Evolutionary conservation across 1,140 invertebrate species (phyloP).

Genomic region (Papilio dardanus): DNA sequence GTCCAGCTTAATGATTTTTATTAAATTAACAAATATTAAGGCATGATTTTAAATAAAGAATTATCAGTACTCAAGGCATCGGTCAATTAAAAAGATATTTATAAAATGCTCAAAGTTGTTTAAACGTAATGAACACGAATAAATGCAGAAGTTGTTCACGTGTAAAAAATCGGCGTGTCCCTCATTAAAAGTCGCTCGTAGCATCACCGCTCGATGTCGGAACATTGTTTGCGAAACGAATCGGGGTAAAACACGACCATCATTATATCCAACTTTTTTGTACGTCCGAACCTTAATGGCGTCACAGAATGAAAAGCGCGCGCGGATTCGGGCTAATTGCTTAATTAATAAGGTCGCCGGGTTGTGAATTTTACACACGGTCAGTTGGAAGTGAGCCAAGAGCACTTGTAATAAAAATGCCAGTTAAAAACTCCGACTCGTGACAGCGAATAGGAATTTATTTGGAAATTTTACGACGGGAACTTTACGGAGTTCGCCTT

Average conservation of each 20-base stretch:
- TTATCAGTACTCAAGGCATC: background rate
- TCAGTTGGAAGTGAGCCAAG: constrained; percentile 62
- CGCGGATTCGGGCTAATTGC: constrained; percentile 70
- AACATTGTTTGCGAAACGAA: constrained; percentile 53
- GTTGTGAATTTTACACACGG: constrained; percentile 61
- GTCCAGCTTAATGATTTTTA: background rate
- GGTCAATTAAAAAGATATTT: background rate
- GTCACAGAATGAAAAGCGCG: constrained; percentile 68
- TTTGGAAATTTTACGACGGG: constrained; percentile 15
- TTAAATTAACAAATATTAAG: constrained; percentile 7
- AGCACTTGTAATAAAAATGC: constrained; percentile 62
- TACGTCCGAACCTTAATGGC: constrained; percentile 52
- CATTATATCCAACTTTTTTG: constrained; percentile 55
- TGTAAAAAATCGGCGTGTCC: constrained; percentile 49
- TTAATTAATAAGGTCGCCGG: constrained; percentile 71
- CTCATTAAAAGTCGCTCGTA: constrained; percentile 61
- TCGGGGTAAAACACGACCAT: constrained; percentile 54
- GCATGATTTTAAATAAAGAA: background rate
- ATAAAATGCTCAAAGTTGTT: background rate
- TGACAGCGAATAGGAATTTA: constrained; percentile 23
- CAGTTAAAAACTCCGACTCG: constrained; percentile 38
- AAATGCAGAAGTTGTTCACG: constrained; percentile 41
- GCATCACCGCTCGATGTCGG: constrained; percentile 52
- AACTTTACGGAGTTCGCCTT: constrained; percentile 7
- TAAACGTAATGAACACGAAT: constrained; percentile 44